Conservation (phyloP, 2,113 vertebrate species). For the Tiliqua scincoides region DNA sequence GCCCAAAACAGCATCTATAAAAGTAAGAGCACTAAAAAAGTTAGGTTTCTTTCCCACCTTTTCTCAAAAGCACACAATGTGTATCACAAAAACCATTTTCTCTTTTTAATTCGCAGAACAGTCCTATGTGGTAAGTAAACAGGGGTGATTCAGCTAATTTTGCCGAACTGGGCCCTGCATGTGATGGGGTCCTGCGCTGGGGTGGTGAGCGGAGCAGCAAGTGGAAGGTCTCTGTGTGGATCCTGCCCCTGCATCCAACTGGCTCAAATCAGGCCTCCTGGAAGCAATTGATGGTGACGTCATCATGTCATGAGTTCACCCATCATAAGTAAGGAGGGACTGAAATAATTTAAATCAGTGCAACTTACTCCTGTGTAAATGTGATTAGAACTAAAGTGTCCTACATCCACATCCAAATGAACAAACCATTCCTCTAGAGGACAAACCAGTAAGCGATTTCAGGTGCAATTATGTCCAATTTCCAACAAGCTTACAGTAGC, state of each 20-base stretch:
- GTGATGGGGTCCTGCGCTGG: too few relatives aligned
- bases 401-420: neutral
- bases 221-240: too few relatives aligned
- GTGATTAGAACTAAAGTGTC: neutral
- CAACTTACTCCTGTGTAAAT: neutral
- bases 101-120: neutral
- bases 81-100: neutral
- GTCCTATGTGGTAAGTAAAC: neutral
- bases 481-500: neutral
- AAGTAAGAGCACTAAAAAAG: neutral
- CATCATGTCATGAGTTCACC: too few relatives aligned
- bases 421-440: neutral
- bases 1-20: neutral
- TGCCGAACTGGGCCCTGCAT: too few relatives aligned
- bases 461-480: neutral
- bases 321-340: too few relatives aligned
- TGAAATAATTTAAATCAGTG: neutral
- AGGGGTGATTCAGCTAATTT: too few relatives aligned
- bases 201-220: too few relatives aligned
- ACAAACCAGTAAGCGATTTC: neutral
- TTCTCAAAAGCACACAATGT: neutral
- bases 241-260: too few relatives aligned
- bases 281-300: too few relatives aligned
- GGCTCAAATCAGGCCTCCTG: too few relatives aligned
- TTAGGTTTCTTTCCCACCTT: neutral